These are phyloP conservation scores for Selenia dentaria DNA, from an alignment of 2,888 invertebrate genomes.

Conservation along the genomic window DNA sequence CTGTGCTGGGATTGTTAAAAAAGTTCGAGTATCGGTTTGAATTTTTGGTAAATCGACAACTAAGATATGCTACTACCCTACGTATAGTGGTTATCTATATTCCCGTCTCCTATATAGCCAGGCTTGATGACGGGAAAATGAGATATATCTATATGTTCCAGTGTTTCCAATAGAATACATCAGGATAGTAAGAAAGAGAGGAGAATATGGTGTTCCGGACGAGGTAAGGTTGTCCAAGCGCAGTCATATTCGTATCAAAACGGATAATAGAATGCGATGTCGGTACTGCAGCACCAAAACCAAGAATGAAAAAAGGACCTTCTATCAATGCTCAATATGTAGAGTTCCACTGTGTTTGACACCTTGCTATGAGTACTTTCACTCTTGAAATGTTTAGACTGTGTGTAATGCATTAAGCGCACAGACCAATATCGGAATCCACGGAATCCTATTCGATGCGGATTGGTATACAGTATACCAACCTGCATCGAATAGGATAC, in stretches of 20 bases:
- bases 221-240: conserved; percentile 1
- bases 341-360: conserved; percentile 9
- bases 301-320: conserved; percentile 5
- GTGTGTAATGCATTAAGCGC: too few species aligned
- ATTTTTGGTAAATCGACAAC: too few species aligned
- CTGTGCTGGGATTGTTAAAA: too few species aligned
- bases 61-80: too few species aligned
- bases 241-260: neutral
- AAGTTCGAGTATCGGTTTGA: too few species aligned
- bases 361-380: conserved; percentile 11
- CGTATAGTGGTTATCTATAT: too few species aligned
- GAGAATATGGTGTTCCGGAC: conserved; percentile 7
- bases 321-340: conserved; percentile 1
- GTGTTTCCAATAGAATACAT: neutral
- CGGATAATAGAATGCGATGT: conserved; percentile 3
- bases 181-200: conserved; percentile 3
- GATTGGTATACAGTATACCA: too few species aligned
- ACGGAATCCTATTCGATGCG: too few species aligned
- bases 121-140: too few species aligned
- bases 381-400: neutral
- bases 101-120: too few species aligned
- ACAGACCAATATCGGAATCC: too few species aligned
- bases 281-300: conserved; percentile 11
- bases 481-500: too few species aligned
- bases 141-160: neutral